These are phyloP conservation scores for Eidolon dupreanum DNA, from an alignment of 2,797 vertebrate species.

Conservation along the genomic window DNA sequence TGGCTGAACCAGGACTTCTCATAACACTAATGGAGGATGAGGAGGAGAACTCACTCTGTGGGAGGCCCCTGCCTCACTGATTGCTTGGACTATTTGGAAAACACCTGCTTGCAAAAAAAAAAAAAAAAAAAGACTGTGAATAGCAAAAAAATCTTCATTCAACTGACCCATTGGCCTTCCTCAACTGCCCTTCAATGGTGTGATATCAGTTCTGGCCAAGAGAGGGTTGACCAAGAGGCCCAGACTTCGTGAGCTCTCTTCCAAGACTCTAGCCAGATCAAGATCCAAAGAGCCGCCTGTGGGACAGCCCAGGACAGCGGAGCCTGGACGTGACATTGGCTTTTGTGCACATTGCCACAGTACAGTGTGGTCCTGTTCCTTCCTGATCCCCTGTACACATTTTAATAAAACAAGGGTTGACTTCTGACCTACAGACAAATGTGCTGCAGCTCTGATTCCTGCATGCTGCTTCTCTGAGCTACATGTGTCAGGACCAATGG, in stretches of 20 bases:
- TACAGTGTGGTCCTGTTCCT: conserved; percentile 72
- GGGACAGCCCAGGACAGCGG: background rate
- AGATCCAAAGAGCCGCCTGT: background rate
- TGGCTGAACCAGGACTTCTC: background rate
- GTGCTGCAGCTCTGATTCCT: background rate
- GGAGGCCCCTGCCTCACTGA: background rate
- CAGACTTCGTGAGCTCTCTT: background rate
- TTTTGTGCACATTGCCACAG: conserved; percentile 57
- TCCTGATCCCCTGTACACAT: conserved; percentile 75
- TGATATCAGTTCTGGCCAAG: background rate
- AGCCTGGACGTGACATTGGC: conserved; percentile 28
- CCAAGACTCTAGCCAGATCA: background rate
- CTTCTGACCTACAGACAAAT: conserved; percentile 26
- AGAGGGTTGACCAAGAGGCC: background rate
- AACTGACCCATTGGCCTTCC: background rate
- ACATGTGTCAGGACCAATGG: accelerated
- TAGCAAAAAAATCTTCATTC: background rate
- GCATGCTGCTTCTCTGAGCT: background rate
- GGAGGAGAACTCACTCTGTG: background rate
- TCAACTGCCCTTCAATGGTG: background rate
- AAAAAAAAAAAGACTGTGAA: background rate
- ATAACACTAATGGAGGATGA: background rate
- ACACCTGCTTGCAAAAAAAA: background rate
- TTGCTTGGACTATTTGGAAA: background rate
- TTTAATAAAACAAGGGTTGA: conserved; percentile 85